Conservation (phyloP, 2,888 invertebrate genomes). For the Tricholauxania praeusta region DNA sequence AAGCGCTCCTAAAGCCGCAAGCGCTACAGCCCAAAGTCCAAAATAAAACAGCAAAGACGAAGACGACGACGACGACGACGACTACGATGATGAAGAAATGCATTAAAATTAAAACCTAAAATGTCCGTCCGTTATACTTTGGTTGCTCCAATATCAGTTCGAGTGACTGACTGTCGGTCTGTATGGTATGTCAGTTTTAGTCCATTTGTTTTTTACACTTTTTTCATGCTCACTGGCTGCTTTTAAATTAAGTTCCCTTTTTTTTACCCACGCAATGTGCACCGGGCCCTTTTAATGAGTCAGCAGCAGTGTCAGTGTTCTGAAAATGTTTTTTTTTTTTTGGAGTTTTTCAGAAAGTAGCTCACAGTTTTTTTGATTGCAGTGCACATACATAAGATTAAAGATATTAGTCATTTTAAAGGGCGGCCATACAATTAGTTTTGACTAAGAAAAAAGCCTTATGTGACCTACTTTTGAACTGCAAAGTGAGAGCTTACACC, state of each 20-base stretch:
- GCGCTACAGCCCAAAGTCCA: slow-evolving; percentile 2
- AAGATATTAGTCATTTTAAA: no score
- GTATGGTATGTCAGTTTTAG: background rate
- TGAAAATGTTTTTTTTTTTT: no score
- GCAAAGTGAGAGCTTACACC: no score
- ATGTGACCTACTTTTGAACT: no score
- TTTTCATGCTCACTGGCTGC: slow-evolving; percentile 4
- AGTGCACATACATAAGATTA: no score
- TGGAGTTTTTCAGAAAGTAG: no score
- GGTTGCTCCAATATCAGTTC: background rate
- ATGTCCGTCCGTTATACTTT: background rate
- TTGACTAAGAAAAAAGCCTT: no score
- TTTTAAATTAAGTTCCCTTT: background rate
- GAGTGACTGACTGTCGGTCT: background rate
- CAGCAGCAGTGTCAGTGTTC: background rate
- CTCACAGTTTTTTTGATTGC: no score
- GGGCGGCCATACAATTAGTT: no score
- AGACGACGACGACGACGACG: background rate
- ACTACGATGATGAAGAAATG: slow-evolving; percentile 15
- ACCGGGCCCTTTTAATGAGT: background rate
- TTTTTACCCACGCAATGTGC: background rate
- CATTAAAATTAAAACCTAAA: slow-evolving; percentile 34
- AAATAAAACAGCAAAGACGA: background rate
- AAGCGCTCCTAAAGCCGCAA: slow-evolving; percentile 16
- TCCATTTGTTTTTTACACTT: background rate